phyloP scores from a whole-genome alignment of 2,888 invertebrate genomes.

The Tricholauxania praeusta region DNA sequence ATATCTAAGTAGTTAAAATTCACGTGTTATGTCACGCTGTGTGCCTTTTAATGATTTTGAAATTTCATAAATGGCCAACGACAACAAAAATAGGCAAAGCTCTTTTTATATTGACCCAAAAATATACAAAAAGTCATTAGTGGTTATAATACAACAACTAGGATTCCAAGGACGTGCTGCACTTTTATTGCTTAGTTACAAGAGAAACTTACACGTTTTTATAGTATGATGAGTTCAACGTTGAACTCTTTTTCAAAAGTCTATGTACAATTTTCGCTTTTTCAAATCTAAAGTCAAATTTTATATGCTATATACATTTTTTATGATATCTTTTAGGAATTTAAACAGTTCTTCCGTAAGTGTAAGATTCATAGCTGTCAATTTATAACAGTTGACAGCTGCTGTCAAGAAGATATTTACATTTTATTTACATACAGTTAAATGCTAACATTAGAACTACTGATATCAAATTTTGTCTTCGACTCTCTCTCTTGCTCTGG shows the following conservation, averaged over 20 bases:
- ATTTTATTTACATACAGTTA: not conserved
- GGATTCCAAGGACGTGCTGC: conserved; percentile 16
- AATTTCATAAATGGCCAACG: too few relatives aligned
- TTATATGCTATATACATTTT: not conserved
- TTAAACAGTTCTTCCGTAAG: not conserved
- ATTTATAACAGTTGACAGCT: conserved; percentile 27
- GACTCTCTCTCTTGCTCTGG: conserved; percentile 53
- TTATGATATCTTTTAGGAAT: not conserved
- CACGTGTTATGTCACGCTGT: too few relatives aligned
- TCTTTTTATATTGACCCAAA: not conserved
- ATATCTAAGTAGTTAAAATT: too few relatives aligned
- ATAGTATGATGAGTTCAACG: not conserved
- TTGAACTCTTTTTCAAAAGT: not conserved
- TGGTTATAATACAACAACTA: not conserved
- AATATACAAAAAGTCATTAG: not conserved
- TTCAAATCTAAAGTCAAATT: not conserved
- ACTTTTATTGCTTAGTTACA: conserved; percentile 34
- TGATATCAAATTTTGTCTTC: conserved; percentile 32
- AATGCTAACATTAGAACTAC: not conserved
- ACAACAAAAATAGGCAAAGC: not conserved
- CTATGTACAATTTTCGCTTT: not conserved
- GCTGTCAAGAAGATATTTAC: conserved; percentile 14
- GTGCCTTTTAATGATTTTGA: too few relatives aligned
- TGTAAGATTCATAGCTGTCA: not conserved
- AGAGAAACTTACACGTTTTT: conserved; percentile 33